These are phyloP conservation scores for Busseola fusca DNA, from an alignment of 2,888 invertebrate genomes.

Conservation along the genomic window DNA sequence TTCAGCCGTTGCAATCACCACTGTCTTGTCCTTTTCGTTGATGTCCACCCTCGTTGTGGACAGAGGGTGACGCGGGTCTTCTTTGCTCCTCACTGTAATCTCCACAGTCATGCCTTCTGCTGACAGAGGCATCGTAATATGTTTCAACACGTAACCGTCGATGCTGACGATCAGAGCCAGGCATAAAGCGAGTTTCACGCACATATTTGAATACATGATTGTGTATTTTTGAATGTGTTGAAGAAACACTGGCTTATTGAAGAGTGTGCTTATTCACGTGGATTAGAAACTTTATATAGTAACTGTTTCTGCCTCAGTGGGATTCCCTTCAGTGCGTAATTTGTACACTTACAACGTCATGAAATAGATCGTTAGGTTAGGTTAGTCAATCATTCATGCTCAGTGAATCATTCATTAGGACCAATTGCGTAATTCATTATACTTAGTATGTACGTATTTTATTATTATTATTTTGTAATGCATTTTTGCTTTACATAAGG, in stretches of 20 bases:
- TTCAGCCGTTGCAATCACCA: slow-evolving; percentile 33
- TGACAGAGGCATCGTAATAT: slow-evolving; percentile 48
- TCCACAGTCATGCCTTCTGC: slow-evolving; percentile 59
- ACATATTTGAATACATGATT: slow-evolving; percentile 55
- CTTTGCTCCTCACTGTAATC: slow-evolving; percentile 54
- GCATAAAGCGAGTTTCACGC: slow-evolving; percentile 55
- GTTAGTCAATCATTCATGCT: too few relatives aligned
- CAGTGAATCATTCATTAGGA: slow-evolving; percentile 23
- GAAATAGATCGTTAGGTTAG: background rate
- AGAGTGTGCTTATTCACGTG: slow-evolving; percentile 4
- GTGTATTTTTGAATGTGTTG: slow-evolving; percentile 52
- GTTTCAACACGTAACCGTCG: slow-evolving; percentile 54
- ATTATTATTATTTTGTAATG: background rate
- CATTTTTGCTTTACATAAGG: background rate
- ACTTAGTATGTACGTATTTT: background rate
- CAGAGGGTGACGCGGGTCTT: slow-evolving; percentile 26
- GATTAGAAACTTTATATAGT: slow-evolving; percentile 38
- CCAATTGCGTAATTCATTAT: background rate
- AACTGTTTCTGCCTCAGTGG: background rate
- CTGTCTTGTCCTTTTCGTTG: slow-evolving; percentile 38
- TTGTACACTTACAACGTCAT: background rate
- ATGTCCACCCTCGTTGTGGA: slow-evolving; percentile 50
- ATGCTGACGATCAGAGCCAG: slow-evolving; percentile 53
- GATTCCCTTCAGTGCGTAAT: slow-evolving; percentile 8
- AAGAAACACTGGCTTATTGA: slow-evolving; percentile 8